Evolutionary conservation across 2,113 vertebrate genomes (phyloP).

Genomic region (Chamaea fasciata): DNA sequence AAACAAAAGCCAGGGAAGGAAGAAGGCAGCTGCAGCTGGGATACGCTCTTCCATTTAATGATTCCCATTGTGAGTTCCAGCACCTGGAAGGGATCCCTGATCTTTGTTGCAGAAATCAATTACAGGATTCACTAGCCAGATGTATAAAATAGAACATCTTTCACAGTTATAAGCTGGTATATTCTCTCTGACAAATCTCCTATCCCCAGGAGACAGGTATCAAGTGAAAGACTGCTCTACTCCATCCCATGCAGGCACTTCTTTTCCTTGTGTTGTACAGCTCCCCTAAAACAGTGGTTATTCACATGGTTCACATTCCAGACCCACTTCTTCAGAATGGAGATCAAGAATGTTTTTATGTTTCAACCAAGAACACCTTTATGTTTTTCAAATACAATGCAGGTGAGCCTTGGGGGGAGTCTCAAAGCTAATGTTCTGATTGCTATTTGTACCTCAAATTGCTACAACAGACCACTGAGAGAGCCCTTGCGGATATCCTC

Average conservation of each 20-base stretch:
- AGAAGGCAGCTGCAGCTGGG: not conserved
- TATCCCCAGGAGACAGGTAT: not conserved
- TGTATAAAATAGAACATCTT: not conserved
- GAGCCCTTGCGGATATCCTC: not conserved
- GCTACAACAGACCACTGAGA: not conserved
- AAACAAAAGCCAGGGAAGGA: not conserved
- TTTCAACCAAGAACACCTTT: not conserved
- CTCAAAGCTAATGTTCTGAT: not conserved
- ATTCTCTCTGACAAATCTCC: not conserved
- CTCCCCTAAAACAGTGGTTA: not conserved
- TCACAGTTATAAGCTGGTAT: not conserved
- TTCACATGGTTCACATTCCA: not conserved
- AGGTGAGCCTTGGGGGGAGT: not conserved
- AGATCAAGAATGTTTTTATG: not conserved
- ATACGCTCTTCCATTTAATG: not conserved
- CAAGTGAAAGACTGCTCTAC: not conserved
- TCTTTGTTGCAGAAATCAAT: not conserved
- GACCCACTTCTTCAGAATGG: not conserved
- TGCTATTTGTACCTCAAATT: not conserved
- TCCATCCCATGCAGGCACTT: not conserved
- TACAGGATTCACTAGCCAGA: not conserved
- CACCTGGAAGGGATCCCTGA: not conserved
- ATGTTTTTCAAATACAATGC: not conserved
- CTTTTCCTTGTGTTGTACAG: not conserved
- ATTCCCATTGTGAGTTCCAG: not conserved